Percentiles rank a stretch among this genome's conserved stretches.
Evolutionary conservation across 2,888 invertebrate genomes (phyloP).

Genomic region (Lingula anatina): DNA sequence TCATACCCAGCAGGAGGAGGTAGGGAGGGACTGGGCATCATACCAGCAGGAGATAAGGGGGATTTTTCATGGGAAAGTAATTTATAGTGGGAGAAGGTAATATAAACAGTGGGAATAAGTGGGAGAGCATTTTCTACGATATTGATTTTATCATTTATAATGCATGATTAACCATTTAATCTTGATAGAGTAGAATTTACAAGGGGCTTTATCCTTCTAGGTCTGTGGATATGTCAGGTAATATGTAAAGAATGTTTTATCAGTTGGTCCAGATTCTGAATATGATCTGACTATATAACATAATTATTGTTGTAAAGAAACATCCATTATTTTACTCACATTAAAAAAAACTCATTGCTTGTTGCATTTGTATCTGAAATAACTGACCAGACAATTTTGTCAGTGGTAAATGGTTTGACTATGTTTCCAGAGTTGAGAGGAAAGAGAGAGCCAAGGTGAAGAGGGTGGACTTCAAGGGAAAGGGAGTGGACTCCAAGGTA

Average conservation of each 20-base stretch:
- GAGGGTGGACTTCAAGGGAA: constrained; percentile 81
- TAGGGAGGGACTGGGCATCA: constrained; percentile 98
- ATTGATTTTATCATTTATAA: no score
- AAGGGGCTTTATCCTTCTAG: neutral
- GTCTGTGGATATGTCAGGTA: neutral
- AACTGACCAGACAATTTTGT: neutral
- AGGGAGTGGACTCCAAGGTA: constrained; percentile 34
- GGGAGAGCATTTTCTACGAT: no score
- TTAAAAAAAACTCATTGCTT: neutral
- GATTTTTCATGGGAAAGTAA: constrained; percentile 97
- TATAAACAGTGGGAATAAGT: constrained; percentile 86
- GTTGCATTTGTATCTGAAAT: neutral
- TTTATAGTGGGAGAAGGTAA: constrained; percentile 61
- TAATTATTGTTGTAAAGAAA: neutral
- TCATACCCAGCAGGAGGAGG: no score
- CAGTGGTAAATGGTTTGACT: neutral
- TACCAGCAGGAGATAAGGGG: constrained; percentile 96
- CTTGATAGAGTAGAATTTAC: constrained; percentile 57
- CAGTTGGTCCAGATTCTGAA: neutral
- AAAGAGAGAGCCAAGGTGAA: constrained; percentile 94
- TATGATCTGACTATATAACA: neutral
- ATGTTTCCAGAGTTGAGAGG: constrained; percentile 65
- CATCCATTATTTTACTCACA: no score
- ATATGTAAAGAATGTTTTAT: neutral
- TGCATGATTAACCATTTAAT: no score